Evolutionary conservation across 2,888 invertebrate genomes (phyloP), one percentile per base, ranked within the genome.

Genomic region (Lagria hirta): DNA sequence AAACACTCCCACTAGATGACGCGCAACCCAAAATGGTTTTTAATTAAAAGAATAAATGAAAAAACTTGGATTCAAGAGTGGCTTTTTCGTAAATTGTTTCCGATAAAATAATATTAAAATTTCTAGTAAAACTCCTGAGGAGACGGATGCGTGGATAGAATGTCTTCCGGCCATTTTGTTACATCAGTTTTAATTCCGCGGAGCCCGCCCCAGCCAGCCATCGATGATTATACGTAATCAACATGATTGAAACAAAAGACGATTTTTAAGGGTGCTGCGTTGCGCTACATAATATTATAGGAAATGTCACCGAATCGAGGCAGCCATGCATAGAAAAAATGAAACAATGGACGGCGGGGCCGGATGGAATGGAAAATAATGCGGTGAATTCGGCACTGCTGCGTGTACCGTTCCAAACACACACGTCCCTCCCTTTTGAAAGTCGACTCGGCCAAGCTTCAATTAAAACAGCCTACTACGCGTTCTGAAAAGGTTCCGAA

Each of bases 401-500:
- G 6, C 22, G 20, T 26, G 42, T 48, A 52, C 46, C 36, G 49
- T 53, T 48, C 22, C 29, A 18, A 27, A 28, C n/a, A 24, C 10
- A 21, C 22, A 38, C 55, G 49, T 40, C 54, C 55, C 54, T 50
- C 64, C 58, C 60, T 60, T 59, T 54, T 56, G 57, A 63, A 61
- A 67, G 61, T 69, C 60, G 69, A 67, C 66, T 68, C 65, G 66
- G 50, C 66, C 68, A 55, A 62, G 64, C 68, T 65, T 69, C 69
- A 70, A 70, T 70, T 70, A 69, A 69, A 64, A 65, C 64, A 54
- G 57, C 52, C 61, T 70, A 70, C 67, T 67, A 66, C 49, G 59
- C 65, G 64, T 64, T 56, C 64, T 58, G 58, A 69, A 69, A 70
- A 70, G 59, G 55, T 65, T 53, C 48, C 51, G 51, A 40, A 36